These are phyloP conservation scores for Larimichthys crocea DNA, from an alignment of 2,113 vertebrate species.

Conservation along the genomic window DNA sequence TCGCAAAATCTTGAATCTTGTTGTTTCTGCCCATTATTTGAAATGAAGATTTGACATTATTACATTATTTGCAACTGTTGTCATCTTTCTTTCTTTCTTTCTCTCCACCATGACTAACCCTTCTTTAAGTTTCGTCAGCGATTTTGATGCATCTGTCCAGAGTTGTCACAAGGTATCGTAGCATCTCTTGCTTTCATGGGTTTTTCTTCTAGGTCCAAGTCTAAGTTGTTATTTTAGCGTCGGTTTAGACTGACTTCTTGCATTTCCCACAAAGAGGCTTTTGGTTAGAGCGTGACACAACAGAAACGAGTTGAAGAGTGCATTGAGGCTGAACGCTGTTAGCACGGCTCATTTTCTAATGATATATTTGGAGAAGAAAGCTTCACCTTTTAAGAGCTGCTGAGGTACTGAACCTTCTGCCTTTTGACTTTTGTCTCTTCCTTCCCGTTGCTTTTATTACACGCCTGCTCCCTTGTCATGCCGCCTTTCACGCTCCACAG, in stretches of 20 bases:
- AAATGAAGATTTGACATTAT: too few relatives aligned
- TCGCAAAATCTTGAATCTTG: too few relatives aligned
- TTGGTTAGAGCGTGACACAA: not conserved
- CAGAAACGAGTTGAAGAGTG: not conserved
- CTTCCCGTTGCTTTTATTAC: slow-evolving; percentile 23
- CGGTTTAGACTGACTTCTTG: not conserved
- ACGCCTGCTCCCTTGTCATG: slow-evolving; percentile 39
- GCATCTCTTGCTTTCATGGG: not conserved
- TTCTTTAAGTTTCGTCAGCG: too few relatives aligned
- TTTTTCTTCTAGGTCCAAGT: not conserved
- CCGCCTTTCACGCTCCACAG: slow-evolving; percentile 18
- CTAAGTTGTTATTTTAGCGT: not conserved
- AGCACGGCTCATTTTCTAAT: slow-evolving; percentile 2
- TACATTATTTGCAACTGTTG: too few relatives aligned
- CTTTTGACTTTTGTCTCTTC: slow-evolving; percentile 26
- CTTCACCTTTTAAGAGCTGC: not conserved
- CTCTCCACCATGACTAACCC: too few relatives aligned
- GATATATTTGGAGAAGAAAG: slow-evolving; percentile 21
- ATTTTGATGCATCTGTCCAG: too few relatives aligned
- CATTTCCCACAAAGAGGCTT: not conserved
- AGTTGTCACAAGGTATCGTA: too few relatives aligned
- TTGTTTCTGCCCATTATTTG: too few relatives aligned
- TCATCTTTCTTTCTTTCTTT: too few relatives aligned
- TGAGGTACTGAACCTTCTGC: slow-evolving; percentile 12
- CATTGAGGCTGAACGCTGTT: not conserved